A percentile compares a stretch with the other conserved stretches of the same genome.
These are phyloP conservation scores for Adineta ricciae DNA, from an alignment of 2,888 invertebrate species.

Conservation along the genomic window DNA sequence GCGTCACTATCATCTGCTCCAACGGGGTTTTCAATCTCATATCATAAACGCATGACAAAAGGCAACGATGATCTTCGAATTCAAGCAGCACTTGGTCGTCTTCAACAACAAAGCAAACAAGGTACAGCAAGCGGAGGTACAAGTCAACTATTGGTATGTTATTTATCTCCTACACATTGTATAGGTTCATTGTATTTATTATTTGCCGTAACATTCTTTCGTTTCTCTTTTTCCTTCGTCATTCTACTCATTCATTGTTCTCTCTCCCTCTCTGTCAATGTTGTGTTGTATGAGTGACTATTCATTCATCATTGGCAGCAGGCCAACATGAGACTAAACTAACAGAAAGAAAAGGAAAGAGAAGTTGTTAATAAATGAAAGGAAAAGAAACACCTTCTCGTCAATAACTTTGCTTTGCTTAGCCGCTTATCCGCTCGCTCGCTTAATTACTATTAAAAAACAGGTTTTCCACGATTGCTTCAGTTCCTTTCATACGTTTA, in stretches of 20 bases:
- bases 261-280: neutral
- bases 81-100: neutral
- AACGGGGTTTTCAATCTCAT: neutral
- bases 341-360: neutral
- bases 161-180: neutral
- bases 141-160: neutral
- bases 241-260: neutral
- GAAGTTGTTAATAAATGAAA: neutral
- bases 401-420: neutral
- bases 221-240: neutral
- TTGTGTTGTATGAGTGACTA: neutral
- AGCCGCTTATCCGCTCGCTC: neutral
- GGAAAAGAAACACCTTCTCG: neutral
- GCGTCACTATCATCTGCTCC: neutral
- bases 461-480: neutral
- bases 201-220: neutral
- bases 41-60: neutral
- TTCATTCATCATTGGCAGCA: neutral
- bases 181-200: neutral
- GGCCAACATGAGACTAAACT: neutral
- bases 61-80: neutral
- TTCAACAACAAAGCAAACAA: neutral
- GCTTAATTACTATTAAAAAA: neutral
- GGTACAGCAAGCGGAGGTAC: neutral
- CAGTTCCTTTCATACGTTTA: neutral